phyloP scores from a whole-genome alignment of 2,888 invertebrate species.

The Limnephilus marmoratus region DNA sequence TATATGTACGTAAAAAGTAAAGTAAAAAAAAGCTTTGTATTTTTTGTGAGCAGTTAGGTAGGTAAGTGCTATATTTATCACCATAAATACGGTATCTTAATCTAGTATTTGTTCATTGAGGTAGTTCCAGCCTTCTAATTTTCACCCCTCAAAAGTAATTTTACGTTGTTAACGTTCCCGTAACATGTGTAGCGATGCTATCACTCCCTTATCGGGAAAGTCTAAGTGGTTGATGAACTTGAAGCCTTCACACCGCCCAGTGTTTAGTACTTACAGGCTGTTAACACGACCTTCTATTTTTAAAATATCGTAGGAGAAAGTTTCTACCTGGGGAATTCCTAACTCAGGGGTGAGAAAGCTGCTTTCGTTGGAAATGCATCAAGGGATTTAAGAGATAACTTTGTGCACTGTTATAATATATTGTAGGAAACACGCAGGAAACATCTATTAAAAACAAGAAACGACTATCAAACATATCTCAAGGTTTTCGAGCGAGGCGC shows the following conservation, averaged over 20 bases:
- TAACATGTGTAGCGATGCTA: constrained; percentile 7
- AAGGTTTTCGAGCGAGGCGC: too few species aligned
- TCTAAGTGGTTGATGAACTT: not conserved
- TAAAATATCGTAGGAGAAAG: not conserved
- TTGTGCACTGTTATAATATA: too few species aligned
- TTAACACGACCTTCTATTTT: not conserved
- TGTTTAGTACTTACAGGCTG: not conserved
- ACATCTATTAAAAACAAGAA: too few species aligned
- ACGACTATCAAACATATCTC: too few species aligned
- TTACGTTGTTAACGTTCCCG: not conserved
- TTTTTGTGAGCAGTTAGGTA: not conserved
- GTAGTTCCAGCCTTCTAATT: not conserved
- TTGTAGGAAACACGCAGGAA: too few species aligned
- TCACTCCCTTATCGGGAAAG: not conserved
- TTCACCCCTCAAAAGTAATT: constrained; percentile 6
- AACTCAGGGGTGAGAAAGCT: not conserved
- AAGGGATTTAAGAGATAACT: too few species aligned
- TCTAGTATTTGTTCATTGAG: not conserved
- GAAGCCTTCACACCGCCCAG: not conserved
- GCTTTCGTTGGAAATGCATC: not conserved
- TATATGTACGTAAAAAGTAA: not conserved
- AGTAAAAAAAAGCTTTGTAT: not conserved
- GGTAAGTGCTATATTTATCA: not conserved
- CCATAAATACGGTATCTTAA: not conserved
- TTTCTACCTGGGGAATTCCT: not conserved